Base-by-base conservation (phyloP, 1,140 invertebrate species). In the Drosophila bipectinata region DNA sequence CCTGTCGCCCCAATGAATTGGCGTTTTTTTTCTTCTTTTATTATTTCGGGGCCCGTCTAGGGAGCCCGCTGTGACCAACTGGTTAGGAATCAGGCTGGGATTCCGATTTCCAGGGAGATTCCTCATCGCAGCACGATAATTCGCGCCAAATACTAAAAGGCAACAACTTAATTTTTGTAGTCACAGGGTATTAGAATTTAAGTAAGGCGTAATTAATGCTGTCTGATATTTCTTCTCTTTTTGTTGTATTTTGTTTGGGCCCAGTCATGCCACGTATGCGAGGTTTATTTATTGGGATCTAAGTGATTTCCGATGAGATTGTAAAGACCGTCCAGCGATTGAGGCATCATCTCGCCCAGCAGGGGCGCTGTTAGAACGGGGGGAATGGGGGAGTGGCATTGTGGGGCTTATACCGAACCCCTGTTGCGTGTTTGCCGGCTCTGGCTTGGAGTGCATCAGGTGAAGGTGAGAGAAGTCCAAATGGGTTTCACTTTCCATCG, bases 241-340 rank as follows among this genome's bases (percentile, higher is more conserved):
- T 41, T 15, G n/a, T 34, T n/a, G 34, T n/a, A 37, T 28, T 21
- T 21, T 21, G 15, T 53, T 68, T 28, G 30, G 28, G 56, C 14
- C 69, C 44, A 73, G 71, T 62, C 63, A 77, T 84, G 64, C 69
- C 63, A 66, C 60, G 63, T 78, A 74, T 81, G 74, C 54, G 52
- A 67, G 60, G 78, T 53, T 91, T 90, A 91, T 91, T 91, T 91
- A 91, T 91, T 90, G 90, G 87, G 90, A 89, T 91, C 90, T 91
- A 91, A 91, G 90, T 91, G 90, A 91, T 91, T 91, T 89, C 74
- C 83, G 84, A 91, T 91, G 90, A 91, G 90, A 90, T 89, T 84
- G 76, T 83, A 74, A 72, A 80, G 69, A 48, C 72, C 58, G 63
- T 73, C 56, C 62, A 78, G 64, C 74, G 84, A 91, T 91, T 91